Conservation (phyloP, 2,797 vertebrate species). For the Eospalax fontanierii region DNA sequence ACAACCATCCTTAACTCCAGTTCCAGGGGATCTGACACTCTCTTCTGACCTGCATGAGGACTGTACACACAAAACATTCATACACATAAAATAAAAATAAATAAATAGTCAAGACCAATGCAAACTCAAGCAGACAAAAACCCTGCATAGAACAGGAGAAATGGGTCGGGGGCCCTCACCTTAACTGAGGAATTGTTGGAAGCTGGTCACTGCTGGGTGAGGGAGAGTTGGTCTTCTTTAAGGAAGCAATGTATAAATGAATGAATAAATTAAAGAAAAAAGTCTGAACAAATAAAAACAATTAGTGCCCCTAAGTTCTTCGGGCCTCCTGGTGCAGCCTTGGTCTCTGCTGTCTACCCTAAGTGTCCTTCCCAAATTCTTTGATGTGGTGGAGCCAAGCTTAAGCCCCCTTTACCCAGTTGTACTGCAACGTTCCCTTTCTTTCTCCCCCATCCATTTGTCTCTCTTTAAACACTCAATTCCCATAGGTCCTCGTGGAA, state of each 20-base stretch:
- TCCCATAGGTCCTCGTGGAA: background rate
- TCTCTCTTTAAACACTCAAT: background rate
- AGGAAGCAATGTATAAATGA: too few species aligned
- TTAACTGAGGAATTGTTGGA: background rate
- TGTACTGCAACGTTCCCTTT: background rate
- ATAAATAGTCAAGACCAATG: background rate
- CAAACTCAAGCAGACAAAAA: background rate
- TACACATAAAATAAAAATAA: background rate
- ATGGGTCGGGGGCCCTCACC: background rate
- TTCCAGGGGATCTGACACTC: too few species aligned
- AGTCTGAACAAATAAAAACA: background rate
- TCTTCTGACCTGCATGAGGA: too few species aligned
- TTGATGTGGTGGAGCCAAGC: background rate
- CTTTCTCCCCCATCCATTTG: background rate
- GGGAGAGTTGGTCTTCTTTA: too few species aligned
- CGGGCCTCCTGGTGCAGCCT: background rate
- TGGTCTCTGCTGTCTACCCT: background rate
- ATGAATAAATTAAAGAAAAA: background rate
- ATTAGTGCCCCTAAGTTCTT: background rate
- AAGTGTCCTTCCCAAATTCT: background rate
- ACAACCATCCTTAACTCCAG: too few species aligned
- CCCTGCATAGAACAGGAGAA: background rate
- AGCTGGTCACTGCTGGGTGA: background rate
- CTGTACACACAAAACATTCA: background rate
- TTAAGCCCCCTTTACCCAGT: background rate